A percentile compares a stretch with the other conserved stretches of the same genome.
These are phyloP conservation scores for Drosophila ogumai DNA, from an alignment of 1,140 invertebrate species.

Conservation along the genomic window DNA sequence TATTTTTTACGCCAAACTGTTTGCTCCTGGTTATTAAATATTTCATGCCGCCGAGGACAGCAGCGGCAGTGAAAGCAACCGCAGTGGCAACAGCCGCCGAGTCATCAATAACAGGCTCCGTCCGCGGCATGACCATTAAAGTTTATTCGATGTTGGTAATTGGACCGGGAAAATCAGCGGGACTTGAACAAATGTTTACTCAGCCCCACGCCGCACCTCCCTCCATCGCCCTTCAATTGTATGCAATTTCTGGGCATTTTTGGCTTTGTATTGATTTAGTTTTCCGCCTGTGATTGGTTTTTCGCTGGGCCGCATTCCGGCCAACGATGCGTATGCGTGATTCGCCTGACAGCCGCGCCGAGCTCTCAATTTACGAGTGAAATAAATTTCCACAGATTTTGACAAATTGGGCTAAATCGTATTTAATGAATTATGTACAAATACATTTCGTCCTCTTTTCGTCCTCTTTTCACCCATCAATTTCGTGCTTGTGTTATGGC, in stretches of 20 bases:
- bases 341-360: constrained; percentile 33
- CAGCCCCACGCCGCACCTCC: background rate
- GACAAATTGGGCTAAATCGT: constrained; percentile 45
- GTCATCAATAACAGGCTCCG: constrained; percentile 40
- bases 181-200: constrained; percentile 42
- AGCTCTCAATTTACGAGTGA: constrained; percentile 55
- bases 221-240: constrained; percentile 7
- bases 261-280: constrained; percentile 48
- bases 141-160: constrained; percentile 73
- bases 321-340: constrained; percentile 34
- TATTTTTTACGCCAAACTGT: constrained; percentile 62
- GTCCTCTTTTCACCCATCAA: constrained; percentile 40
- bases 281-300: constrained; percentile 39
- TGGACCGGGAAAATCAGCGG: constrained; percentile 42
- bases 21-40: constrained; percentile 70
- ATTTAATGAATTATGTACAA: constrained; percentile 52
- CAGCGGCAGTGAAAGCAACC: constrained; percentile 26
- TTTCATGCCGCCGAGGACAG: constrained; percentile 57
- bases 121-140: constrained; percentile 62
- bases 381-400: constrained; percentile 47
- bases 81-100: constrained; percentile 11
- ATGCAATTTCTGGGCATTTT: constrained; percentile 28
- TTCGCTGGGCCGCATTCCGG: constrained; percentile 1
- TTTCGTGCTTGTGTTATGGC: constrained; percentile 19
- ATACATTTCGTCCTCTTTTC: constrained; percentile 30